Evolutionary conservation across 2,888 invertebrate species (phyloP).

Genomic region (Alloscopus bannaensis): DNA sequence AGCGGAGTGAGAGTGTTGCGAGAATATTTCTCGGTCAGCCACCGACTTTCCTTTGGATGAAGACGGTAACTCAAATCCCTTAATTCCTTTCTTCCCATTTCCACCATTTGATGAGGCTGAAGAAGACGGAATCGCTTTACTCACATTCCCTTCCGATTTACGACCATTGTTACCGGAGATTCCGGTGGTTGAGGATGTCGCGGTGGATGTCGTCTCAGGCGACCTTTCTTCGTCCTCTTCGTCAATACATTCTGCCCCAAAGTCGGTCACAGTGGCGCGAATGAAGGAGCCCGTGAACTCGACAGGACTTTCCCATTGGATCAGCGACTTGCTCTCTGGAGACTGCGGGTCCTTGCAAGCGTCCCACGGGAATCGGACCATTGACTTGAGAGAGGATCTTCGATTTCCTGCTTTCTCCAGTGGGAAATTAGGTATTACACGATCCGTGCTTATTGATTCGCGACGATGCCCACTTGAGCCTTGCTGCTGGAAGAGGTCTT

Average conservation of each 20-base stretch:
- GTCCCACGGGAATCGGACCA: slow-evolving; percentile 61
- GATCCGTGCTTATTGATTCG: slow-evolving; percentile 63
- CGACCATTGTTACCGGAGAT: slow-evolving; percentile 25
- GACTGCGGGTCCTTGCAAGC: slow-evolving; percentile 51
- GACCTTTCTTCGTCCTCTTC: slow-evolving; percentile 64
- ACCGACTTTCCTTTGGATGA: slow-evolving; percentile 44
- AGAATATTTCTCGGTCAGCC: slow-evolving; percentile 33
- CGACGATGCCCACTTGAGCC: slow-evolving; percentile 52
- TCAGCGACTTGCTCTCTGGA: slow-evolving; percentile 44
- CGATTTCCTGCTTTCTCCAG: slow-evolving; percentile 56
- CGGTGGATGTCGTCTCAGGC: slow-evolving; percentile 35
- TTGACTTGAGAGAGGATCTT: slow-evolving; percentile 63
- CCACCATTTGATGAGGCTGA: slow-evolving; percentile 36
- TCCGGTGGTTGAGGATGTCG: slow-evolving; percentile 3
- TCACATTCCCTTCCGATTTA: slow-evolving; percentile 34
- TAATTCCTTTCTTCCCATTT: slow-evolving; percentile 49
- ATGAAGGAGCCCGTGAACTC: slow-evolving; percentile 64
- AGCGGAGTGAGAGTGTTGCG: slow-evolving; percentile 39
- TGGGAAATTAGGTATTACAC: slow-evolving; percentile 57
- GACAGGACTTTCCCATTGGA: slow-evolving; percentile 51
- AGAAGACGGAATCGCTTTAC: slow-evolving; percentile 11
- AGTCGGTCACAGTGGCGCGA: slow-evolving; percentile 59
- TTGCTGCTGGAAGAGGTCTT: slow-evolving; percentile 47
- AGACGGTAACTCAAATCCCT: slow-evolving; percentile 51
- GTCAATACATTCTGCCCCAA: slow-evolving; percentile 62